Percentiles rank a stretch among this genome's conserved stretches.
Evolutionary conservation across 2,113 vertebrate species (phyloP).

Genomic region (Saimiri boliviensis): DNA sequence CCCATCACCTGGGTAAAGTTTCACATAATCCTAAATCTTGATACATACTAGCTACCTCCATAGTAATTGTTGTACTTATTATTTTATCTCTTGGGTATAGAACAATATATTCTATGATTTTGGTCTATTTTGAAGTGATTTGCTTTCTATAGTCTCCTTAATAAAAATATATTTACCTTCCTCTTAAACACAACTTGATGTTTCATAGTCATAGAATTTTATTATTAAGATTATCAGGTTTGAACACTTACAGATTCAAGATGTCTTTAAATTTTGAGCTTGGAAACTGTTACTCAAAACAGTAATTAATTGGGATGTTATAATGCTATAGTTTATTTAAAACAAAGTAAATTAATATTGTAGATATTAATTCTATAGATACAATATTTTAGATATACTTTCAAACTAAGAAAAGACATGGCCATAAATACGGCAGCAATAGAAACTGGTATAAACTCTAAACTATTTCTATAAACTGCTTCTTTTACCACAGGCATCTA

Average conservation of each 20-base stretch:
- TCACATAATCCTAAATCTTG: background rate
- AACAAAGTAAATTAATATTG: background rate
- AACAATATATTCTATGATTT: constrained; percentile 13
- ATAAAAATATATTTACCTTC: background rate
- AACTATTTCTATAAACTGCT: background rate
- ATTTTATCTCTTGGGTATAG: background rate
- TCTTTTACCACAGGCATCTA: background rate
- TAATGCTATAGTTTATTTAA: background rate
- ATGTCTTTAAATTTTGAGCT: constrained; percentile 10
- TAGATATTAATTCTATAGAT: background rate
- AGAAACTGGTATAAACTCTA: too few species aligned
- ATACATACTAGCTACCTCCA: background rate
- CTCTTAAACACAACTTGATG: background rate
- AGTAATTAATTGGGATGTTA: background rate
- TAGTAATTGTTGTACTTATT: background rate
- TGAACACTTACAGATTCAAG: background rate
- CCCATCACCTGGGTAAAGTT: background rate
- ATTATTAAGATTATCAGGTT: background rate
- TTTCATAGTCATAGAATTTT: constrained; percentile 5
- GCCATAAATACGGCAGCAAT: too few species aligned
- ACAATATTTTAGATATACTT: background rate
- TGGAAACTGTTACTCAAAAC: background rate
- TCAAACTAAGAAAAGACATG: background rate
- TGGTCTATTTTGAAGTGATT: background rate
- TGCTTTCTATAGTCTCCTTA: background rate